Evolutionary conservation across 2,888 invertebrate species (phyloP).

Genomic region (Netelia melanura): DNA sequence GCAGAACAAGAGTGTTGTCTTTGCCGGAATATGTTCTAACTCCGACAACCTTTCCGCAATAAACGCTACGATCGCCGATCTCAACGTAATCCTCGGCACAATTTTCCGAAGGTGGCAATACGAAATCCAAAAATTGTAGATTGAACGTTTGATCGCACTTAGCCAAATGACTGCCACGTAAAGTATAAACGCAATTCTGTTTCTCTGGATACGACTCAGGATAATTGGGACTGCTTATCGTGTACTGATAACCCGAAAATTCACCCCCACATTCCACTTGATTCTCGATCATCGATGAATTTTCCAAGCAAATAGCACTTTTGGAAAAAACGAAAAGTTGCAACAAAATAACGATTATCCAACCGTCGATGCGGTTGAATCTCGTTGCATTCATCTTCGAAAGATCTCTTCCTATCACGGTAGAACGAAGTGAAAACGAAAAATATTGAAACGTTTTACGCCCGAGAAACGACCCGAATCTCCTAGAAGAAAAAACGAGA

Average conservation of each 20-base stretch:
- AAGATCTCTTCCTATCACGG: background rate
- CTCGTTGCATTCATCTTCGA: constrained; percentile 43
- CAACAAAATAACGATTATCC: constrained; percentile 25
- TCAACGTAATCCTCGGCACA: constrained; percentile 86
- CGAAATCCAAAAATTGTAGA: constrained; percentile 87
- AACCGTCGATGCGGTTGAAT: background rate
- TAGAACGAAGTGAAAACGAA: background rate
- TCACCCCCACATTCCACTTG: constrained; percentile 82
- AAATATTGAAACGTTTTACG: background rate
- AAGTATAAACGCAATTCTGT: constrained; percentile 85
- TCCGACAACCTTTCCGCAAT: constrained; percentile 86
- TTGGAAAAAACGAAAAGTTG: constrained; percentile 9
- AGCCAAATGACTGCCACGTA: constrained; percentile 84
- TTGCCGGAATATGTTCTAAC: constrained; percentile 85
- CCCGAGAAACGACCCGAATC: constrained; percentile 15
- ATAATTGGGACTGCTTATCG: constrained; percentile 86
- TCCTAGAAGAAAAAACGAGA: constrained; percentile 65
- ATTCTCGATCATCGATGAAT: constrained; percentile 40
- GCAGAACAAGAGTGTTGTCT: constrained; percentile 85
- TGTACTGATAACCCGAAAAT: constrained; percentile 85
- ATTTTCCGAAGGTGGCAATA: constrained; percentile 84
- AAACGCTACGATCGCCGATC: constrained; percentile 84
- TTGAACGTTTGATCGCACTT: constrained; percentile 86
- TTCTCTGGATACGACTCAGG: constrained; percentile 85
- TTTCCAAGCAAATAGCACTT: constrained; percentile 32